phyloP scores from a whole-genome alignment of 1,140 invertebrate genomes.

The Sminthurinus signatus region DNA sequence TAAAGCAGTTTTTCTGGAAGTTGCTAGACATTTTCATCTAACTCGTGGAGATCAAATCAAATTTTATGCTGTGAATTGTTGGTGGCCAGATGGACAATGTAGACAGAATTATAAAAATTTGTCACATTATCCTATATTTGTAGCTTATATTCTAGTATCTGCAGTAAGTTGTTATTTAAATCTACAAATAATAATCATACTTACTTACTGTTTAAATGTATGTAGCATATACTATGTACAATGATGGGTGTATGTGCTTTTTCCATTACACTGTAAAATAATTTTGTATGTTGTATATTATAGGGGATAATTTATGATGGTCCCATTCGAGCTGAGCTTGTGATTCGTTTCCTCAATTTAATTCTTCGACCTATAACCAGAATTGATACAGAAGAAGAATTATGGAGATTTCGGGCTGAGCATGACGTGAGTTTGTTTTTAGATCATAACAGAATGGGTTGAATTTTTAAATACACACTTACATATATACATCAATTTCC shows the following conservation, averaged over 20 bases:
- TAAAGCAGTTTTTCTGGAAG: constrained; percentile 29
- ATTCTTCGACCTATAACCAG: constrained; percentile 34
- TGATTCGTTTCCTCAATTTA: constrained; percentile 35
- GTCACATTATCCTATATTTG: constrained; percentile 41
- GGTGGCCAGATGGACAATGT: constrained; percentile 38
- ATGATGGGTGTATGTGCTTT: no score
- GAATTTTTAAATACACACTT: no score
- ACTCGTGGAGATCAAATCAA: constrained; percentile 17
- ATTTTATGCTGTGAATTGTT: constrained; percentile 41
- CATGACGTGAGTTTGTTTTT: constrained; percentile 36
- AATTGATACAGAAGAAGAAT: constrained; percentile 38
- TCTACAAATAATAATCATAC: neutral
- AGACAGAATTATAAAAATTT: constrained; percentile 40
- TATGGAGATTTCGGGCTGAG: constrained; percentile 37
- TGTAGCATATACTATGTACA: no score
- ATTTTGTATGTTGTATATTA: neutral
- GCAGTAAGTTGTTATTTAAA: constrained; percentile 24
- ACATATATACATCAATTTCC: no score
- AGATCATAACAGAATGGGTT: no score
- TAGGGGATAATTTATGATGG: constrained; percentile 40
- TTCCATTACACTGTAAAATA: no score
- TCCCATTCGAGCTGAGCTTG: constrained; percentile 33
- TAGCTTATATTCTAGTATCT: constrained; percentile 27
- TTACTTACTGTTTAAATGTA: neutral
- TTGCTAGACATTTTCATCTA: constrained; percentile 32